These are phyloP conservation scores for Gadopsis bispinosus DNA, from an alignment of 2,797 vertebrate genomes.

Conservation along the genomic window DNA sequence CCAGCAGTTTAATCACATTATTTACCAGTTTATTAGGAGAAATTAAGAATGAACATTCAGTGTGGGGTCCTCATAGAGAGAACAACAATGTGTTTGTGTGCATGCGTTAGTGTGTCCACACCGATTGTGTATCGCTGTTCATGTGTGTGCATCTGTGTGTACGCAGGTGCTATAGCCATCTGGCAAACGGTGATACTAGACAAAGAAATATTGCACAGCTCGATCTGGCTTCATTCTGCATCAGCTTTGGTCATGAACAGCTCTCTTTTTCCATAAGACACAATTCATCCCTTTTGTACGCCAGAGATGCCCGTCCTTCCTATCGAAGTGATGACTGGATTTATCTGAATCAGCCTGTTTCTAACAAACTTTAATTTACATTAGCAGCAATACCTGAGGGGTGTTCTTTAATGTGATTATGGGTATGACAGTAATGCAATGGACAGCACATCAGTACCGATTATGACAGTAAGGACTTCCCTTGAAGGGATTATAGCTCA, in stretches of 20 bases:
- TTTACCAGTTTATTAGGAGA: background rate
- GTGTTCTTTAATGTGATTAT: conserved; percentile 53
- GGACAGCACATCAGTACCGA: conserved; percentile 36
- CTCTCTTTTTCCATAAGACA: conserved; percentile 45
- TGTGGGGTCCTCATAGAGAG: background rate
- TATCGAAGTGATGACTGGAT: conserved; percentile 28
- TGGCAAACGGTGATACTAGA: conserved; percentile 44
- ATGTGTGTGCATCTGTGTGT: conserved; percentile 28
- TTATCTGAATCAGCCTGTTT: conserved; percentile 34
- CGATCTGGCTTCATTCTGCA: conserved; percentile 35
- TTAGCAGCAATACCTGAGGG: conserved; percentile 46
- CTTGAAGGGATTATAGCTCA: conserved; percentile 20
- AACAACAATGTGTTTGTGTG: background rate
- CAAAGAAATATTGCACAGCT: conserved; percentile 45
- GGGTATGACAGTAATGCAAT: conserved; percentile 28
- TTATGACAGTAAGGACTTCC: conserved; percentile 19
- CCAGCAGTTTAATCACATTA: background rate
- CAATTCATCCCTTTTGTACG: conserved; percentile 44
- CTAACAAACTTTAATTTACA: conserved; percentile 45
- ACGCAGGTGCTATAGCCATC: conserved; percentile 49
- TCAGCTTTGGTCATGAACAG: conserved; percentile 50
- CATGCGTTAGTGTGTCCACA: background rate
- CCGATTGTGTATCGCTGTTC: background rate
- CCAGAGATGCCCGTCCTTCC: conserved; percentile 14
- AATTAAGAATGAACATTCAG: background rate